Evolutionary conservation across 2,888 invertebrate genomes (phyloP).

Genomic region (Cryptus armator): DNA sequence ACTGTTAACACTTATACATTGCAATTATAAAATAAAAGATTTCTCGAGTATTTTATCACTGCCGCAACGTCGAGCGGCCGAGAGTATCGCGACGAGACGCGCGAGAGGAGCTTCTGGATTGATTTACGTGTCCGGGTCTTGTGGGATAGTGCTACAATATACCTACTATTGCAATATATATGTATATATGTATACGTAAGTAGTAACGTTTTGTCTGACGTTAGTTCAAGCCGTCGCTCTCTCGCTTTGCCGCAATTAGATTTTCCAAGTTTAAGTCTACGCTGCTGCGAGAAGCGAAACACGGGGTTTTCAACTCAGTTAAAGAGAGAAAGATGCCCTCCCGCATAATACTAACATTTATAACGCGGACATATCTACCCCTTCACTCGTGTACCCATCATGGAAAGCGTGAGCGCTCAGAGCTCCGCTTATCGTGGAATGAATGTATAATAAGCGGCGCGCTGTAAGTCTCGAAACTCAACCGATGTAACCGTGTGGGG

Average conservation of each 20-base stretch:
- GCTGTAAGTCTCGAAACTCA: constrained; percentile 65
- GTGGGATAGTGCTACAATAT: constrained; percentile 56
- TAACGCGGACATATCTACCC: constrained; percentile 85
- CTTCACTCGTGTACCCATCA: constrained; percentile 80
- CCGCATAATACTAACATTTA: constrained; percentile 85
- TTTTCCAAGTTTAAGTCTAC: constrained; percentile 61
- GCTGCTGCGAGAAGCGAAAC: constrained; percentile 53
- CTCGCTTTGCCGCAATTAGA: constrained; percentile 61
- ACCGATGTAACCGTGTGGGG: constrained; percentile 50
- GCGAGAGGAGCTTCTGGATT: constrained; percentile 48
- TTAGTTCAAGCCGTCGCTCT: constrained; percentile 43
- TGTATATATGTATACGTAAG: background rate
- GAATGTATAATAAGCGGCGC: constrained; percentile 84
- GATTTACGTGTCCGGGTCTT: constrained; percentile 63
- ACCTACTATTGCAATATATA: constrained; percentile 39
- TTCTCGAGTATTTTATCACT: constrained; percentile 38
- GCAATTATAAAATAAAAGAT: constrained; percentile 29
- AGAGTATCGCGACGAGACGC: constrained; percentile 56
- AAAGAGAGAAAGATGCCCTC: constrained; percentile 76
- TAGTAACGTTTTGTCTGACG: constrained; percentile 45
- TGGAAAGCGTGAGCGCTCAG: constrained; percentile 74
- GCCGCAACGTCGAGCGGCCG: constrained; percentile 27
- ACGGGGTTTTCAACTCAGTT: constrained; percentile 61
- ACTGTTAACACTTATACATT: constrained; percentile 13
- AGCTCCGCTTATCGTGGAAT: constrained; percentile 72